Conservation (phyloP, 2,113 vertebrate species). For the Alces alces region DNA sequence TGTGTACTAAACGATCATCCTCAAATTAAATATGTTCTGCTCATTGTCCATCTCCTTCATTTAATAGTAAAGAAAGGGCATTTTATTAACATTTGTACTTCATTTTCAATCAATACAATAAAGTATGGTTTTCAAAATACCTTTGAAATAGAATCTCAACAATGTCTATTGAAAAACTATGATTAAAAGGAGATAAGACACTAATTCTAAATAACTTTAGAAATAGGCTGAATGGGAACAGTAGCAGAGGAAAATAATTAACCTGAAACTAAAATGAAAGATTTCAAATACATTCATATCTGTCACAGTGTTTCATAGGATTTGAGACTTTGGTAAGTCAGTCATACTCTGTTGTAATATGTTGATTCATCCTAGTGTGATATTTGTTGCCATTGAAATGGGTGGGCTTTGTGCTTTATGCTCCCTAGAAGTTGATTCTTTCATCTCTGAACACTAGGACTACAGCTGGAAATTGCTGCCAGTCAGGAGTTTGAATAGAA, state of each 20-base stretch:
- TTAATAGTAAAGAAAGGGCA: background rate
- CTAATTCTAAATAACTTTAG: constrained; percentile 6
- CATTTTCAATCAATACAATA: background rate
- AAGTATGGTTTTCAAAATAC: background rate
- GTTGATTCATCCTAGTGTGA: background rate
- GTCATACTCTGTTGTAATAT: background rate
- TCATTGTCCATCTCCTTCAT: background rate
- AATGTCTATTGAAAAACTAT: background rate
- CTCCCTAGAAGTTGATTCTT: background rate
- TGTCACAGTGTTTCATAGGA: background rate
- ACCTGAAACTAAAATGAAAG: constrained; percentile 19
- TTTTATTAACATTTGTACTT: background rate
- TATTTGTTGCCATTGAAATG: background rate
- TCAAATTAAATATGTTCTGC: background rate
- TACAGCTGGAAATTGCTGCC: background rate
- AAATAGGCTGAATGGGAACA: background rate
- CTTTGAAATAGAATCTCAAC: background rate
- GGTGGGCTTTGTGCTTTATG: background rate
- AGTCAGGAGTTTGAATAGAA: background rate
- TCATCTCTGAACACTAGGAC: background rate
- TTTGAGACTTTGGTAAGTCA: background rate
- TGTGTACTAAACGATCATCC: background rate
- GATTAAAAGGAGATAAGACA: background rate
- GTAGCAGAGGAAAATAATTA: background rate
- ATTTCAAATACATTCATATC: background rate